A percentile compares a stretch with the other conserved stretches of the same genome.
Evolutionary conservation across 2,113 vertebrate species (phyloP).

Genomic region (Barnardius zonarius): DNA sequence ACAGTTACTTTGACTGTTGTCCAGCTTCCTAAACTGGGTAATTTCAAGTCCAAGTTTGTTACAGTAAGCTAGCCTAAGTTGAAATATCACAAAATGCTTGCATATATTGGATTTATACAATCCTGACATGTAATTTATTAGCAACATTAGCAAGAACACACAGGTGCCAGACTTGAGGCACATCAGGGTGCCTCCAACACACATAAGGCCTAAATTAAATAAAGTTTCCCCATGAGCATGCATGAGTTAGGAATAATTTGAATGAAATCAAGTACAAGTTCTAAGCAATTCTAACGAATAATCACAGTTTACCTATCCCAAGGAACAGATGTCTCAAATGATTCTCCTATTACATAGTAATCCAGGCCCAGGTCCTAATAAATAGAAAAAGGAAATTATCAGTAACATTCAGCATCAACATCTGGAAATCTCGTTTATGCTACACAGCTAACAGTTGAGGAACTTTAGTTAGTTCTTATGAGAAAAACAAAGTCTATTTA

Average conservation of each 20-base stretch:
- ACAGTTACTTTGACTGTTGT: background rate
- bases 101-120: background rate
- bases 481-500: background rate
- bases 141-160: background rate
- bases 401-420: background rate
- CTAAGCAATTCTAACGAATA: background rate
- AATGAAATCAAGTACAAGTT: background rate
- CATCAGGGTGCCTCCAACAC: background rate
- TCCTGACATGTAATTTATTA: background rate
- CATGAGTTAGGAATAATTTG: background rate
- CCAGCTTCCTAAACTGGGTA: background rate
- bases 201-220: background rate
- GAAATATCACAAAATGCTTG: background rate
- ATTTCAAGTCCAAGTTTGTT: background rate
- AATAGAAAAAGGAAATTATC: slow-evolving; percentile 47
- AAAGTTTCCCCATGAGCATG: background rate
- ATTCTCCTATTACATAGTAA: slow-evolving; percentile 94
- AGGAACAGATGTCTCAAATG: slow-evolving; percentile 98
- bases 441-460: background rate
- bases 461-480: background rate
- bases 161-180: background rate
- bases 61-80: background rate
- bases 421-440: background rate
- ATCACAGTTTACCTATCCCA: slow-evolving; percentile 92
- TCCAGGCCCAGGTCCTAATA: slow-evolving; percentile 94